A percentile compares a stretch with the other conserved stretches of the same genome.
These are phyloP conservation scores for Ips nitidus DNA, from an alignment of 1,140 invertebrate genomes.

Conservation along the genomic window DNA sequence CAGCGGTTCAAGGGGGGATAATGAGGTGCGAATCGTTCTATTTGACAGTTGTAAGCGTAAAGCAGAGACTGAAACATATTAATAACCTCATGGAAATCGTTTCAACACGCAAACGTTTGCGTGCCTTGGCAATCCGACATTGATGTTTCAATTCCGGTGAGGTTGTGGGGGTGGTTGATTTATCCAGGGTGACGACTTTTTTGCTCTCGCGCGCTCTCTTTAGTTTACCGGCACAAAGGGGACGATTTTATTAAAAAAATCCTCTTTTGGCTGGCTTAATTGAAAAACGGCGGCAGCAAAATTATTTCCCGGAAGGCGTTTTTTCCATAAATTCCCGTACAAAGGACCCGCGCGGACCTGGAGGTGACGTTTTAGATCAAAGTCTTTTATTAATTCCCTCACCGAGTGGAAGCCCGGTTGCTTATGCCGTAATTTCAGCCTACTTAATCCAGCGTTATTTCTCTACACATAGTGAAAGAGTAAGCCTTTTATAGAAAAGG, in stretches of 20 bases:
- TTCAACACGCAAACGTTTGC: slow-evolving; percentile 16
- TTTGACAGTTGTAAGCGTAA: no score
- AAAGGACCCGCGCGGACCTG: slow-evolving; percentile 17
- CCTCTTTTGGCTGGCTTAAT: slow-evolving; percentile 12
- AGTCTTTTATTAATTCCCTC: slow-evolving; percentile 8
- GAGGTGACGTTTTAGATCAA: slow-evolving; percentile 21
- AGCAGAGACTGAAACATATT: neutral
- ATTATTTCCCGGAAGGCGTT: slow-evolving; percentile 19
- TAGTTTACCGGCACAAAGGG: neutral
- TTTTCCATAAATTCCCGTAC: slow-evolving; percentile 20
- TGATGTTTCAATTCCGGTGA: slow-evolving; percentile 10
- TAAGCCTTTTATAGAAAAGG: no score
- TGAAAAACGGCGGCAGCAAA: slow-evolving; percentile 10
- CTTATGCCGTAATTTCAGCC: no score
- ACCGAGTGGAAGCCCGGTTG: no score
- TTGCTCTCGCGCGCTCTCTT: neutral
- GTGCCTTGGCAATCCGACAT: slow-evolving; percentile 16
- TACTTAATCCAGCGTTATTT: no score
- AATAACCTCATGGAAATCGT: neutral
- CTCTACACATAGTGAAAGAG: no score
- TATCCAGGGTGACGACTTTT: slow-evolving; percentile 4
- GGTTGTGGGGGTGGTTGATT: neutral
- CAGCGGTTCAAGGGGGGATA: slow-evolving; percentile 21
- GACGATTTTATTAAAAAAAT: slow-evolving; percentile 17
- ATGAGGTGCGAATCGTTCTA: slow-evolving; percentile 22